Percentiles rank a stretch among this genome's conserved stretches.
phyloP scores from a whole-genome alignment of 2,888 invertebrate genomes.

The Conistra vaccinii region DNA sequence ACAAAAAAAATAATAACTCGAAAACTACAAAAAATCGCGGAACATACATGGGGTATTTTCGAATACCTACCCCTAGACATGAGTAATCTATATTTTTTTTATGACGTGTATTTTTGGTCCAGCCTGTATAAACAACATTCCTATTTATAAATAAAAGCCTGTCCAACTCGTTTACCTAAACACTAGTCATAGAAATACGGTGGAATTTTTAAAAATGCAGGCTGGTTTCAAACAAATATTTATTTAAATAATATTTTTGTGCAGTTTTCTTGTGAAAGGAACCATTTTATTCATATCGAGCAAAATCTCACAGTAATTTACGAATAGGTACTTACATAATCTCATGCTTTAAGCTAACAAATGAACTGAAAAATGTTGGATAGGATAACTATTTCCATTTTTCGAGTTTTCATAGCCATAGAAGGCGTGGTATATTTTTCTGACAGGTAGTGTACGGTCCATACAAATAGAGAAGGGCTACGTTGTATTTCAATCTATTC shows the following conservation, averaged over 20 bases:
- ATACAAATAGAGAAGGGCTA: slow-evolving; percentile 40
- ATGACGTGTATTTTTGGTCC: too few relatives aligned
- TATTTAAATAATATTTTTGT: neutral
- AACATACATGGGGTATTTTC: too few relatives aligned
- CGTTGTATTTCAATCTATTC: slow-evolving; percentile 68
- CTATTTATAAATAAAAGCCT: neutral
- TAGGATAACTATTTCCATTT: neutral
- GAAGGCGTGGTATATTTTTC: neutral
- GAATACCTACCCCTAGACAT: too few relatives aligned
- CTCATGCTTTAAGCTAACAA: neutral
- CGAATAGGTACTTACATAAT: neutral
- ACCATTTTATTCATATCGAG: neutral
- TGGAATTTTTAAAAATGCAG: neutral
- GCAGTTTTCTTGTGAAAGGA: neutral
- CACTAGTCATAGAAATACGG: neutral
- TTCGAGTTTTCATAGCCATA: neutral
- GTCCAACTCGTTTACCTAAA: slow-evolving; percentile 2
- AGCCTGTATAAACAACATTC: neutral
- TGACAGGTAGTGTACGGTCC: neutral
- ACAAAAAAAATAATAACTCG: too few relatives aligned
- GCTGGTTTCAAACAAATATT: neutral
- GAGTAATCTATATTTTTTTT: too few relatives aligned
- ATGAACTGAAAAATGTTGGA: neutral
- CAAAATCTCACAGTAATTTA: neutral
- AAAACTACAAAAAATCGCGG: too few relatives aligned